A percentile compares a stretch with the other conserved stretches of the same genome.
These are phyloP conservation scores for Prunella strophiata DNA, from an alignment of 2,797 vertebrate genomes.

Conservation along the genomic window DNA sequence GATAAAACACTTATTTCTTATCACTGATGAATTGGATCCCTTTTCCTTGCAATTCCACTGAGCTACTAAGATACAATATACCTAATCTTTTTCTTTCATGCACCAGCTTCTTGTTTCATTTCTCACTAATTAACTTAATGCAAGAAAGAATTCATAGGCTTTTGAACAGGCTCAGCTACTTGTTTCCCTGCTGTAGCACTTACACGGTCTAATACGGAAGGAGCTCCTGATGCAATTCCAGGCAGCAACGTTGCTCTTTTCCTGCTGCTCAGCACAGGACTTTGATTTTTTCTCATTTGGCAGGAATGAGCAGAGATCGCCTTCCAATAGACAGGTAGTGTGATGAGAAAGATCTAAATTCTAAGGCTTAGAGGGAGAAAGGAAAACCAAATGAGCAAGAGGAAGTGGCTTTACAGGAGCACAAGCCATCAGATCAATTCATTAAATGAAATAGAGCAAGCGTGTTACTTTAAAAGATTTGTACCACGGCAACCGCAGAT, in stretches of 20 bases:
- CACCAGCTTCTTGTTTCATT: conserved; percentile 15
- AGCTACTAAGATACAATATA: conserved; percentile 19
- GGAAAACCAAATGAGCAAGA: background rate
- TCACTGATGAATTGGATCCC: background rate
- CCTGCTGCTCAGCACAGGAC: background rate
- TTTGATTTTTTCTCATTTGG: background rate
- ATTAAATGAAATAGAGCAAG: background rate
- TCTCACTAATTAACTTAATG: conserved; percentile 50
- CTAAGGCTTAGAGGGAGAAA: background rate
- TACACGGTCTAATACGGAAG: background rate
- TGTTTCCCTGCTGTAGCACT: background rate
- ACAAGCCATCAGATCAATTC: background rate
- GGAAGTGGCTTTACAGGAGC: background rate
- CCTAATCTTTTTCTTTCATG: conserved; percentile 11
- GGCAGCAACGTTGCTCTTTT: background rate
- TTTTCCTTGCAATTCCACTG: conserved; percentile 17
- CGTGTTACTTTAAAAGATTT: background rate
- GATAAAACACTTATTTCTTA: conserved; percentile 17
- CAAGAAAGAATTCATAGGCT: conserved; percentile 20
- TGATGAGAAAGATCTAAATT: background rate
- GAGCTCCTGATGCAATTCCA: background rate
- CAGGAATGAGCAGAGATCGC: background rate
- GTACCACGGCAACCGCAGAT: background rate
- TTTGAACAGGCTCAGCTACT: conserved; percentile 15
- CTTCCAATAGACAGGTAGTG: background rate